Evolutionary conservation across 30 jellyfish, hydroid and myxozoan genomes (phyloP), one percentile per base, ranked within the genome.

Genomic region (Chrysaora quinquecirrha): DNA sequence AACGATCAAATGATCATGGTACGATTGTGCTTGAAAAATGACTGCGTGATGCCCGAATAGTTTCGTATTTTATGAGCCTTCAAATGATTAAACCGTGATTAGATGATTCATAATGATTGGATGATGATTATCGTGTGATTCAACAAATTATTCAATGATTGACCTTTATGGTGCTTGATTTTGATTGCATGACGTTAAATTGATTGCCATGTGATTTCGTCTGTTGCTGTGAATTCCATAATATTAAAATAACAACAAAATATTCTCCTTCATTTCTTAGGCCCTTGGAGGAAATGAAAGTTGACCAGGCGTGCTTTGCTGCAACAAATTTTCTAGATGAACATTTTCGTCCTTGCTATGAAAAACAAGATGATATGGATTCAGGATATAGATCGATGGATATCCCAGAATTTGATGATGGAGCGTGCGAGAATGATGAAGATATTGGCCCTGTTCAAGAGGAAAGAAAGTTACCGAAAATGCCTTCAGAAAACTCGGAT

Each of bases 391-490:
- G 68, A 52, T 16, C 68, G 3, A 10, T 20, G 29, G 68, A 52
- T 52, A 19, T 25, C 6, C 27, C 25, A 19, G 29, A 16, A 19
- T 25, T 16, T 52, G 68, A 19, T 20, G 68, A 52, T 20, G 29
- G 29, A 52, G 68, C 68, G 9, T 52, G 68, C 29, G 68, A 52
- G 19, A 52, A 52, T 20, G 68, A 52, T 52, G 68, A 52, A 4
- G 68, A 52, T 2, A 20, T 19, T 2, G 19, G 27, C 29, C 68
- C 12, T 52, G 6, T 52, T 52, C 68, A 52, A 20, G 68, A 52
- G 19, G 68, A 52, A 52, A 52, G 25, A 4, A 52, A 52, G 25
- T 4, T 20, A 25, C 29, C 68, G 6, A 52, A 52, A 20, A 52
- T 20, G 3, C 68, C 68, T 10, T 12, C 19, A 20, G 68, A 52